Evolutionary conservation across 2,888 invertebrate species (phyloP).

Genomic region (Rhopalosiphum nymphaeae): DNA sequence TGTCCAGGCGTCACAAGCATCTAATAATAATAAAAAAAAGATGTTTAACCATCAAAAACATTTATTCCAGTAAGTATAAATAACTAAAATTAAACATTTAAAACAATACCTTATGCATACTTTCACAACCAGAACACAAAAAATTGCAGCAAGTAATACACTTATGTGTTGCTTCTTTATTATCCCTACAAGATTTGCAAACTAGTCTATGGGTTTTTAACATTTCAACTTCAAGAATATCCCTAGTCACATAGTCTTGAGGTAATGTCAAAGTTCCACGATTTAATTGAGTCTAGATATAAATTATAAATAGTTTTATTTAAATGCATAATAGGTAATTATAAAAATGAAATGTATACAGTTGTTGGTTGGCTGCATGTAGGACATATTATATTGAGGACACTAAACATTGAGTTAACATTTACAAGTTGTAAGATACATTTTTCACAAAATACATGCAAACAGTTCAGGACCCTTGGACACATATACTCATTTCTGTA

Average conservation of each 20-base stretch:
- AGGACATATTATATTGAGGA: slow-evolving; percentile 78
- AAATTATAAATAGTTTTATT: neutral
- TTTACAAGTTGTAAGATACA: slow-evolving; percentile 87
- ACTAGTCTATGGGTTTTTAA: slow-evolving; percentile 79
- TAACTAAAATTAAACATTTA: neutral
- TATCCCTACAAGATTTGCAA: slow-evolving; percentile 96
- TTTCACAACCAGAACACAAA: slow-evolving; percentile 92
- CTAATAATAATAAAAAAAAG: slow-evolving; percentile 13
- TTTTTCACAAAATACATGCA: slow-evolving; percentile 94
- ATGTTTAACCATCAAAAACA: neutral
- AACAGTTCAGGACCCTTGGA: slow-evolving; percentile 90
- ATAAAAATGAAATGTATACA: slow-evolving; percentile 71
- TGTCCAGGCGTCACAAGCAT: slow-evolving; percentile 70
- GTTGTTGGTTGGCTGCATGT: slow-evolving; percentile 88
- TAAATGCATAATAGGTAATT: neutral
- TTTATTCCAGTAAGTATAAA: neutral
- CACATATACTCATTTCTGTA: slow-evolving; percentile 80
- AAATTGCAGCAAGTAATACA: slow-evolving; percentile 96
- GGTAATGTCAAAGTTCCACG: slow-evolving; percentile 85
- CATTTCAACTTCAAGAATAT: slow-evolving; percentile 85
- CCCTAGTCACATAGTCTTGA: slow-evolving; percentile 88
- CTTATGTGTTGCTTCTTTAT: slow-evolving; percentile 92
- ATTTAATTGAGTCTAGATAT: slow-evolving; percentile 68
- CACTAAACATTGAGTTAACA: slow-evolving; percentile 77
- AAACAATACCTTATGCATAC: slow-evolving; percentile 81